These are phyloP conservation scores for Rhineura floridana DNA, from an alignment of 2,113 vertebrate genomes.

Conservation along the genomic window DNA sequence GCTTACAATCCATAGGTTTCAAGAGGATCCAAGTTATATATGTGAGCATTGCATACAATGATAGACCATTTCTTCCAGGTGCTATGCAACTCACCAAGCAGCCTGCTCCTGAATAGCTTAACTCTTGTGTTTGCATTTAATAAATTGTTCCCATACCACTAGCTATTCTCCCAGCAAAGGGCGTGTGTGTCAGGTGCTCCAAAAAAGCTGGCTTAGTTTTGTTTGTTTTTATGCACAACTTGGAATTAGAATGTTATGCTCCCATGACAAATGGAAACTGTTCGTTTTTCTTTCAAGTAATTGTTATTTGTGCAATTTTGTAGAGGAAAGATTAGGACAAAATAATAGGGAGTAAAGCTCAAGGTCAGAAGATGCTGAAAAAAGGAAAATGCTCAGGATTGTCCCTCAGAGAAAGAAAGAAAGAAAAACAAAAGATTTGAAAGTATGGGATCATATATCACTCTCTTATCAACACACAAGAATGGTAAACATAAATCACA, in stretches of 20 bases:
- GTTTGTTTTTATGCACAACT: neutral
- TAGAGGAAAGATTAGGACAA: neutral
- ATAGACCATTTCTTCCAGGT: neutral
- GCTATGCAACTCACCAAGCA: too few relatives aligned
- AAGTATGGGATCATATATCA: neutral
- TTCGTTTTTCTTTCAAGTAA: neutral
- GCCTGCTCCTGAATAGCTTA: neutral
- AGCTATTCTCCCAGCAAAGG: neutral
- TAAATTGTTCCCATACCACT: neutral
- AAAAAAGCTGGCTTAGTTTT: too few relatives aligned
- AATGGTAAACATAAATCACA: neutral
- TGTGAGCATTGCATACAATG: neutral
- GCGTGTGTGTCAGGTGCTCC: too few relatives aligned
- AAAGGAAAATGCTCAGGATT: neutral
- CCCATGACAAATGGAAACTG: neutral
- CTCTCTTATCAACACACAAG: neutral
- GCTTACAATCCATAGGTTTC: neutral
- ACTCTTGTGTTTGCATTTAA: neutral
- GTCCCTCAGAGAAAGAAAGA: neutral
- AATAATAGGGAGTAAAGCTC: neutral
- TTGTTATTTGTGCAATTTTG: neutral
- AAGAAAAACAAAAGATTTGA: neutral
- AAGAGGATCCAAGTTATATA: too few relatives aligned
- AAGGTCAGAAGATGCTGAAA: neutral
- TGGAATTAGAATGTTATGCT: neutral